These are phyloP conservation scores for Hesperia comma DNA, from an alignment of 2,888 invertebrate genomes.

Conservation along the genomic window DNA sequence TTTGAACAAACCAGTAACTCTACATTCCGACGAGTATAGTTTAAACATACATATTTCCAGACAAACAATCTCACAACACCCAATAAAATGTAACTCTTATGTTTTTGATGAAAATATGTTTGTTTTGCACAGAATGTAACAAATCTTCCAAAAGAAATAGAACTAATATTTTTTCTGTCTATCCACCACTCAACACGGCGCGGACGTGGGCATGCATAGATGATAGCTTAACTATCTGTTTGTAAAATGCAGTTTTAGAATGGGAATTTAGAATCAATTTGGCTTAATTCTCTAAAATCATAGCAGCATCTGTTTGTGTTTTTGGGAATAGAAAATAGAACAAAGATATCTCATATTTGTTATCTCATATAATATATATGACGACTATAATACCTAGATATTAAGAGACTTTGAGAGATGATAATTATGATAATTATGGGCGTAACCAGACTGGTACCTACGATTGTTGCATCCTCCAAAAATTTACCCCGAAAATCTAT, in stretches of 20 bases:
- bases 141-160: slow-evolving; percentile 15
- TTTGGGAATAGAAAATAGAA: neutral
- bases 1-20: too few relatives aligned
- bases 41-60: too few relatives aligned
- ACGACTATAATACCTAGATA: too few relatives aligned
- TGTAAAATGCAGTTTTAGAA: slow-evolving; percentile 15
- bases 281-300: neutral
- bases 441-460: too few relatives aligned
- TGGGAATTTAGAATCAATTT: slow-evolving; percentile 11
- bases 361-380: too few relatives aligned
- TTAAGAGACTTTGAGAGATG: too few relatives aligned
- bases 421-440: too few relatives aligned
- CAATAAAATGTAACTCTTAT: slow-evolving; percentile 5
- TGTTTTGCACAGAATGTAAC: neutral
- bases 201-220: slow-evolving; percentile 12
- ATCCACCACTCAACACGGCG: neutral
- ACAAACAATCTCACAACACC: neutral
- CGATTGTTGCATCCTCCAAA: too few relatives aligned
- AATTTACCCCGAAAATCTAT: too few relatives aligned
- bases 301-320: slow-evolving; percentile 1
- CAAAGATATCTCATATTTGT: neutral
- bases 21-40: too few relatives aligned
- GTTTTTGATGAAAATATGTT: slow-evolving; percentile 5
- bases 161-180: slow-evolving; percentile 5
- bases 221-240: slow-evolving; percentile 16